Conservation (phyloP, 2,113 vertebrate species). For the Pterocles gutturalis region DNA sequence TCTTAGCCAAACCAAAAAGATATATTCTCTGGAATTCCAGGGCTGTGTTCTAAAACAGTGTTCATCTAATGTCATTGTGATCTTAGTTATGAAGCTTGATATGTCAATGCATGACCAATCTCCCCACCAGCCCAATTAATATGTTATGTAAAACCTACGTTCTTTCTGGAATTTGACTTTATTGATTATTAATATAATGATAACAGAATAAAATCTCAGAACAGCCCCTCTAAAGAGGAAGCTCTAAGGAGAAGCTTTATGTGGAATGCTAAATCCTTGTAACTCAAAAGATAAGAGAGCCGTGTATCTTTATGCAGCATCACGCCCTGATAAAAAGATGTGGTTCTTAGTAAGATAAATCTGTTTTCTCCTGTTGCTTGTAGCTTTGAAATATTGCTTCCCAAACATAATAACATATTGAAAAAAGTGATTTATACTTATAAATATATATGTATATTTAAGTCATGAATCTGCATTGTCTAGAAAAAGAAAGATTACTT, state of each 20-base stretch:
- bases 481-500: background rate
- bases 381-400: background rate
- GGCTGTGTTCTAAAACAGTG: background rate
- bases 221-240: background rate
- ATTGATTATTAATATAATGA: background rate
- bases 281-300: background rate
- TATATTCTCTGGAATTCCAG: background rate
- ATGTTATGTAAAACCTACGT: background rate
- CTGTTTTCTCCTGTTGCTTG: background rate
- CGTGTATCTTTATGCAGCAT: background rate
- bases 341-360: background rate
- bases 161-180: background rate
- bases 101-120: background rate
- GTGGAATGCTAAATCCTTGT: background rate
- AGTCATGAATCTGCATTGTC: background rate
- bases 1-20: background rate
- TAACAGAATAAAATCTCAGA: background rate
- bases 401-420: background rate
- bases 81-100: background rate
- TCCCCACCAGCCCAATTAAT: background rate
- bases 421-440: background rate
- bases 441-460: background rate
- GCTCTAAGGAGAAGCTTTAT: background rate
- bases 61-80: background rate
- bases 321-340: background rate